Evolutionary conservation across 2,113 vertebrate species (phyloP).

Genomic region (Chrysochloris asiatica): DNA sequence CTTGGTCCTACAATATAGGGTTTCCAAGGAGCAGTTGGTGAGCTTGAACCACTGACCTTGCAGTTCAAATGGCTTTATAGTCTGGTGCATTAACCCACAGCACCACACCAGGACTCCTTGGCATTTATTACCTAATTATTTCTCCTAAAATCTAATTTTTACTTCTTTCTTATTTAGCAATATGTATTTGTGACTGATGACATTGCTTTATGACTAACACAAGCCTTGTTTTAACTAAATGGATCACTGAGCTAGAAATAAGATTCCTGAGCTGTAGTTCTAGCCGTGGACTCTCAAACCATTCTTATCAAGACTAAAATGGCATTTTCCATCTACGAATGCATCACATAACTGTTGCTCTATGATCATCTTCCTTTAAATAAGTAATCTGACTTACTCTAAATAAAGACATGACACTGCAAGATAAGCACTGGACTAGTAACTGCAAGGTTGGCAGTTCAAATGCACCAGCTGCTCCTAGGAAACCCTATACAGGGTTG

Average conservation of each 20-base stretch:
- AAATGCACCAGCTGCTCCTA: no score
- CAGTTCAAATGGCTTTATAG: no score
- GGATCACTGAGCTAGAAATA: neutral
- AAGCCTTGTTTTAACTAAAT: conserved; percentile 4
- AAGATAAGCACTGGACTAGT: no score
- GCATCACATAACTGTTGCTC: conserved; percentile 24
- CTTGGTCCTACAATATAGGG: no score
- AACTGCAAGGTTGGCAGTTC: no score
- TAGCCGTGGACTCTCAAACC: conserved; percentile 23
- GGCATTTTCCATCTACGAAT: conserved; percentile 19
- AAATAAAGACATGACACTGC: no score
- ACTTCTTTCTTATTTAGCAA: neutral
- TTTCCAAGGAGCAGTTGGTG: no score
- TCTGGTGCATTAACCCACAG: no score
- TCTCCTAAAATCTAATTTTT: conserved; percentile 34
- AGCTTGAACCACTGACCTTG: no score
- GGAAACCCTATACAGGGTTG: no score
- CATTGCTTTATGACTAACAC: neutral
- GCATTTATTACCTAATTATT: no score
- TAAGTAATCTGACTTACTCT: conserved; percentile 25
- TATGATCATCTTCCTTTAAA: conserved; percentile 13
- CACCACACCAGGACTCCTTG: no score
- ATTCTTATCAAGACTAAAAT: conserved; percentile 48
- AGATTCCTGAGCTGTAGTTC: conserved; percentile 18
- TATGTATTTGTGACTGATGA: conserved; percentile 1